phyloP scores from a whole-genome alignment of 2,888 invertebrate species.

The Athrips mouffetella region DNA sequence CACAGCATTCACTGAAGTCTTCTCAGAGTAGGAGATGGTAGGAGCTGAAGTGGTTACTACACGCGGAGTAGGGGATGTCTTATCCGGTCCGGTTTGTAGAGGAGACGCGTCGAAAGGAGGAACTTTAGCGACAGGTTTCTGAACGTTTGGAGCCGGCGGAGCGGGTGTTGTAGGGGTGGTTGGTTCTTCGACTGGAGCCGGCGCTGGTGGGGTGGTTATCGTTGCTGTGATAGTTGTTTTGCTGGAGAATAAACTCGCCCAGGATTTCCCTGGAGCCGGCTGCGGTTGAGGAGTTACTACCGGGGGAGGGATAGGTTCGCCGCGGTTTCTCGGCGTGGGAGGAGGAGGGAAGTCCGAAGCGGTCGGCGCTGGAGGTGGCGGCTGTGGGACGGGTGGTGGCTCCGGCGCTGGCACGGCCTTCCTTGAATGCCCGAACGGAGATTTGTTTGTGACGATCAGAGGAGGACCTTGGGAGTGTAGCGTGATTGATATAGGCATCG shows the following conservation, averaged over 20 bases:
- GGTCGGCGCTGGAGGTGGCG: slow-evolving; percentile 67
- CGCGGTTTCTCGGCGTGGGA: slow-evolving; percentile 64
- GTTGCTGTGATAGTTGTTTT: slow-evolving; percentile 38
- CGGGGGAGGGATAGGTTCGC: slow-evolving; percentile 52
- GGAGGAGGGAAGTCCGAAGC: slow-evolving; percentile 75
- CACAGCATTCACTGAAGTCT: slow-evolving; percentile 43
- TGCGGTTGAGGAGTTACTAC: slow-evolving; percentile 54
- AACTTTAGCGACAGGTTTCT: slow-evolving; percentile 80
- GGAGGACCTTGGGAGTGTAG: slow-evolving; percentile 61
- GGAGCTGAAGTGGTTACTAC: slow-evolving; percentile 30
- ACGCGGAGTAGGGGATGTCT: slow-evolving; percentile 39
- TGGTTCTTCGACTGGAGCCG: slow-evolving; percentile 49
- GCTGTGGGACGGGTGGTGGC: slow-evolving; percentile 56
- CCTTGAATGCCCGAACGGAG: slow-evolving; percentile 67
- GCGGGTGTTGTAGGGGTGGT: slow-evolving; percentile 47
- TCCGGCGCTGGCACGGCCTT: slow-evolving; percentile 51
- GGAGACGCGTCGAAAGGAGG: slow-evolving; percentile 78
- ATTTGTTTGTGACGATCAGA: slow-evolving; percentile 70
- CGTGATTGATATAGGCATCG: slow-evolving; percentile 74
- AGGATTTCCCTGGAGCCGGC: slow-evolving; percentile 76
- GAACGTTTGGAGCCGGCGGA: slow-evolving; percentile 49
- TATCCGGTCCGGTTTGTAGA: slow-evolving; percentile 49
- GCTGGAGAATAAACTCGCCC: slow-evolving; percentile 82
- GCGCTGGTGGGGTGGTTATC: slow-evolving; percentile 19
- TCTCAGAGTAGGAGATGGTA: slow-evolving; percentile 54